Evolutionary conservation across 2,113 vertebrate genomes (phyloP), one percentile per base, ranked within the genome.

Genomic region (Cyanocitta stelleri): DNA sequence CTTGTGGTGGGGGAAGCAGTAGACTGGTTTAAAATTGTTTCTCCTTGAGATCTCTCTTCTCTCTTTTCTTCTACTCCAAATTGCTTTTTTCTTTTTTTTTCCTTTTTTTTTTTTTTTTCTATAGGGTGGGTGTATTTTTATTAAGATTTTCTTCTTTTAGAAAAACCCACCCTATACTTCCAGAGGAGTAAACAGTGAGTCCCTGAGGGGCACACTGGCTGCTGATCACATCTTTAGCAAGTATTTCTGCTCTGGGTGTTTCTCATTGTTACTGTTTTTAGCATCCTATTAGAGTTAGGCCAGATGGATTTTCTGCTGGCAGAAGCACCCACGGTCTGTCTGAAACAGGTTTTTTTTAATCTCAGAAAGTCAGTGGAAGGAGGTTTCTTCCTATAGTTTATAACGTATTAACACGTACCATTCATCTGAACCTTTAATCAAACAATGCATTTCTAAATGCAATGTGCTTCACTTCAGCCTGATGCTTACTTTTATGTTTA

Each of bases 271-370:
- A 13, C 64, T 62, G 51, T 51, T 93, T 95, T 78, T 79, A 94
- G 39, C 37, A 41, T 75, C 49, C 62, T 90, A 43, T 86, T 48
- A 80, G 54, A 87, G 58, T 63, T 66, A 80, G 37, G 46, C 54
- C 48, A 87, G 72, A 88, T 87, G 79, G 90, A 91, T 96, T 89
- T 93, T 93, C 61, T 85, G 30, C 43, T 89, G 81, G 76, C 84
- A 83, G 69, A 89, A 91, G 51, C 71, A 83, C 33, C 41, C 58
- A 29, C 39, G 73, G 43, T 64, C 51, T 93, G 64, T 79, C 61
- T 69, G 62, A 89, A 95, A 85, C 20, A 81, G 18, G 14, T 8
- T 7, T n/a, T n/a, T 78, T 90, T 90, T 69, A 37, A 62, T 87
- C 73, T 79, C 86, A 81, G 22, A 92, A 81, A 84, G 51, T 43